These are phyloP conservation scores for Ochropacha duplaris DNA, from an alignment of 2,888 invertebrate species.

Conservation along the genomic window DNA sequence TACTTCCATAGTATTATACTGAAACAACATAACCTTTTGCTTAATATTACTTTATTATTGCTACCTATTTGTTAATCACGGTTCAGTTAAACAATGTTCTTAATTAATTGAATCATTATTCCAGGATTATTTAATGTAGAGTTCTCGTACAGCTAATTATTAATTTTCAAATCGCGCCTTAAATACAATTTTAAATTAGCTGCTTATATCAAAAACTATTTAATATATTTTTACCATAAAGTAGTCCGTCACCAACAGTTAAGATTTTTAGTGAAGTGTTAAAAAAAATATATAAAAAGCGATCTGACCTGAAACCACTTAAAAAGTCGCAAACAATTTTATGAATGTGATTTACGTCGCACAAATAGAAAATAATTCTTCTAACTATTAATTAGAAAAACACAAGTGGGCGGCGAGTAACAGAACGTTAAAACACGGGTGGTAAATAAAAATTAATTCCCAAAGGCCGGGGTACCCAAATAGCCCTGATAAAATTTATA, in stretches of 20 bases:
- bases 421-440: conserved; percentile 28
- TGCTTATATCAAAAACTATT: too few species aligned
- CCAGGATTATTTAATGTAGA: too few species aligned
- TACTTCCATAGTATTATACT: background rate
- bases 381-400: conserved; percentile 1
- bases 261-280: conserved; percentile 16
- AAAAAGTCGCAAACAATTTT: conserved; percentile 7
- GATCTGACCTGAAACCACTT: conserved; percentile 6
- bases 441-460: conserved; percentile 42
- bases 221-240: background rate
- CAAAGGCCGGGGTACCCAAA: conserved; percentile 36
- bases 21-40: background rate
- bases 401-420: conserved; percentile 20
- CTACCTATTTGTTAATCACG: background rate
- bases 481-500: conserved; percentile 44
- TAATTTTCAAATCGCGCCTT: too few species aligned
- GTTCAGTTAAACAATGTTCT: background rate
- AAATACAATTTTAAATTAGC: too few species aligned
- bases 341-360: conserved; percentile 4
- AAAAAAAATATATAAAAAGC: conserved; percentile 7
- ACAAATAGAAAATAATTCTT: background rate
- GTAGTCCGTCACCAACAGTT: background rate
- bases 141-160: too few species aligned
- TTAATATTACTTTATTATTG: background rate
- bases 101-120: too few species aligned